Percentiles rank a stretch among this genome's conserved stretches.
phyloP scores from a whole-genome alignment of 1,140 invertebrate genomes.

The Drosophila neocordata region DNA sequence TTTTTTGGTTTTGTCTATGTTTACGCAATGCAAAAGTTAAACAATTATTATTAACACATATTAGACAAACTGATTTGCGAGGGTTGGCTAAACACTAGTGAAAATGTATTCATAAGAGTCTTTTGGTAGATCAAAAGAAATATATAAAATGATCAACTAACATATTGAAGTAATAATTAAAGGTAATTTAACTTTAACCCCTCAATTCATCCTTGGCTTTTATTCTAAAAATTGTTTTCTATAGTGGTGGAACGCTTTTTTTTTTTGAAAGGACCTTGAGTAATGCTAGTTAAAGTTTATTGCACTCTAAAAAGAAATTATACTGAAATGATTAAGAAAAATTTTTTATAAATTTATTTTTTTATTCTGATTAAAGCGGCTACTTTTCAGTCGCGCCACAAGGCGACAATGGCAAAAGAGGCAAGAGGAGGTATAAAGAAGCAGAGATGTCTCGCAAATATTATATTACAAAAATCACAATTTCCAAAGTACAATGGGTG shows the following conservation, averaged over 20 bases:
- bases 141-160: too few species aligned
- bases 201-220: too few species aligned
- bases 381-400: background rate
- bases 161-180: too few species aligned
- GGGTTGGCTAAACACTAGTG: too few species aligned
- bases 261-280: background rate
- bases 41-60: conserved; percentile 60
- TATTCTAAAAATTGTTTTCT: too few species aligned
- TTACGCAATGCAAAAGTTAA: conserved; percentile 74
- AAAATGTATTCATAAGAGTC: too few species aligned
- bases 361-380: background rate
- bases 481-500: background rate
- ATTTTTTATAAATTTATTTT: background rate
- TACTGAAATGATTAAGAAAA: background rate
- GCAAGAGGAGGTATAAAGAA: background rate
- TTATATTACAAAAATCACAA: conserved; percentile 62
- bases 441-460: conserved; percentile 60
- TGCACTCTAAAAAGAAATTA: background rate
- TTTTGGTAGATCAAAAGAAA: too few species aligned
- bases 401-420: conserved; percentile 10
- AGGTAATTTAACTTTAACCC: too few species aligned
- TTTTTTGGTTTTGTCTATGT: conserved; percentile 58
- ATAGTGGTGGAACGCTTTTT: too few species aligned
- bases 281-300: background rate
- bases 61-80: too few species aligned